Evolutionary conservation across 2,113 vertebrate genomes (phyloP).

Genomic region (Erythrocercus mccallii): DNA sequence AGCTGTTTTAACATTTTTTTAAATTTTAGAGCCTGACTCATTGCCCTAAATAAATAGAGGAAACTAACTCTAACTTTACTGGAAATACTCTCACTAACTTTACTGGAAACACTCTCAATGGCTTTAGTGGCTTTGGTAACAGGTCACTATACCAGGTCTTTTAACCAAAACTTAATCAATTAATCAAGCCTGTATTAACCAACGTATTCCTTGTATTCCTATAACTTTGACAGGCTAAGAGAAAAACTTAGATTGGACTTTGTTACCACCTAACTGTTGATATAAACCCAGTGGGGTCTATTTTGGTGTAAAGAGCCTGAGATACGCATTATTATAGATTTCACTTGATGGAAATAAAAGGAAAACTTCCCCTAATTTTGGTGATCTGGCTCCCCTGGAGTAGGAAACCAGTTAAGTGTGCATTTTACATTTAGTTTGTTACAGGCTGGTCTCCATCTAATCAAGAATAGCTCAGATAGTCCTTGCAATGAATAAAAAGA

Average conservation of each 20-base stretch:
- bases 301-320: not conserved
- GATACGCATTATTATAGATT: not conserved
- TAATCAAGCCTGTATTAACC: not conserved
- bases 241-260: not conserved
- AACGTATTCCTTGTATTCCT: not conserved
- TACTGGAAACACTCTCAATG: not conserved
- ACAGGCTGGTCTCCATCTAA: not conserved
- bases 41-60: not conserved
- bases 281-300: not conserved
- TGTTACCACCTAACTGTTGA: not conserved
- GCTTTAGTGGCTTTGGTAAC: not conserved
- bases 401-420: accelerated
- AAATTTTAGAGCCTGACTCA: not conserved
- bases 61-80: slow-evolving; percentile 2
- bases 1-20: not conserved
- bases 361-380: not conserved
- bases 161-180: not conserved
- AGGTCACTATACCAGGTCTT: not conserved
- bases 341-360: not conserved
- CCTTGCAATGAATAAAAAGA: not conserved
- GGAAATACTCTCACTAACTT: not conserved
- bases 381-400: not conserved
- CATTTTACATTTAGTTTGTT: not conserved
- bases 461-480: not conserved
- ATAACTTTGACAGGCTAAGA: not conserved